Evolutionary conservation across 2,797 vertebrate genomes (phyloP).

Genomic region (Diceros bicornis): DNA sequence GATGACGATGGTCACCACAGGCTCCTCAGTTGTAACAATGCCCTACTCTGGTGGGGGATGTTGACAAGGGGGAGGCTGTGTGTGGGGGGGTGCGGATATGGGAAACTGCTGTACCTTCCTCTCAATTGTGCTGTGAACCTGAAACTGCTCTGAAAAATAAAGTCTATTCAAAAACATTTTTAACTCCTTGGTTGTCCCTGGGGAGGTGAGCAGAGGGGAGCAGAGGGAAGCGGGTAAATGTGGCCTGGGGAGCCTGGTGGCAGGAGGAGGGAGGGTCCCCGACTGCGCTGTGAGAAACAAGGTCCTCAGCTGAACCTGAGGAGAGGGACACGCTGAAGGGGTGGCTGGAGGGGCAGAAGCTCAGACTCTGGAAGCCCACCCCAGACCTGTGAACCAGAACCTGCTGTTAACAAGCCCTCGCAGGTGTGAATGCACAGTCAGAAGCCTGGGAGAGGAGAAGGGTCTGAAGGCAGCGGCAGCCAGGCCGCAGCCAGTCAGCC

Average conservation of each 20-base stretch:
- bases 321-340: too few relatives aligned
- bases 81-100: rapidly evolving
- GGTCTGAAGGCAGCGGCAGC: background rate
- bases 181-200: background rate
- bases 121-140: too few relatives aligned
- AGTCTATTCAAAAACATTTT: background rate
- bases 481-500: background rate
- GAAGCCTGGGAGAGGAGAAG: background rate
- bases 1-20: rapidly evolving
- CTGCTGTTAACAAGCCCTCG: rapidly evolving
- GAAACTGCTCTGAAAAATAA: background rate
- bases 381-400: background rate
- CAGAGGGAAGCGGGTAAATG: background rate
- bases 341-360: background rate
- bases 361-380: background rate
- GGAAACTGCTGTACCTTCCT: too few relatives aligned
- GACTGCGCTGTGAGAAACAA: rapidly evolving
- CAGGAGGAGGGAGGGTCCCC: background rate
- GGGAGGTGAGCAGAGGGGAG: background rate
- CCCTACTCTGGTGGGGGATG: rapidly evolving
- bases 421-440: too few relatives aligned
- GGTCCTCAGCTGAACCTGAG: too few relatives aligned
- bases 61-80: rapidly evolving
- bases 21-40: background rate
- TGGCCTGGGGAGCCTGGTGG: background rate